Conservation (phyloP, 2,888 invertebrate species). For the Drosophila seclusa region DNA sequence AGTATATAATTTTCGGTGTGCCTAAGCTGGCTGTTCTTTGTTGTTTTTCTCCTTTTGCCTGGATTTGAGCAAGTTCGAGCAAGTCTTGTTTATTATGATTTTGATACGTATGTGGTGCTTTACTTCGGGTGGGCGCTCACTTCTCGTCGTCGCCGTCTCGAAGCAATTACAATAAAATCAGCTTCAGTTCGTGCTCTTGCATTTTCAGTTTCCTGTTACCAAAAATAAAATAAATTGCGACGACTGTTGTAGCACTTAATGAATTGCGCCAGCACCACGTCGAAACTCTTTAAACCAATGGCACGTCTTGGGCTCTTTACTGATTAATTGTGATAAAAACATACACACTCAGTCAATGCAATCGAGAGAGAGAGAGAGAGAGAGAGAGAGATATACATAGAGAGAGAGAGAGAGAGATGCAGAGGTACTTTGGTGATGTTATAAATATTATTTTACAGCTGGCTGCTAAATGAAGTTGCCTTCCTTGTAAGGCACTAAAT, state of each 20-base stretch:
- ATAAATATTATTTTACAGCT: constrained; percentile 49
- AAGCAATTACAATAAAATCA: constrained; percentile 68
- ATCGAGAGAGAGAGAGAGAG: background rate
- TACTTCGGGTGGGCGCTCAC: constrained; percentile 53
- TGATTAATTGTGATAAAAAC: constrained; percentile 62
- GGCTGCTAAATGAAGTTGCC: constrained; percentile 48
- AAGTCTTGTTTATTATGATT: constrained; percentile 60
- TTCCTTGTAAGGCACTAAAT: constrained; percentile 58
- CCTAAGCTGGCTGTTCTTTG: background rate
- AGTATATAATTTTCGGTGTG: background rate
- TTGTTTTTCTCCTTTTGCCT: constrained; percentile 1
- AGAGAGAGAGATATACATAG: background rate
- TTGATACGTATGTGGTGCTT: constrained; percentile 31
- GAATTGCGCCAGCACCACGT: constrained; percentile 58
- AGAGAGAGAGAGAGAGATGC: background rate
- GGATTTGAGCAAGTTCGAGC: constrained; percentile 22
- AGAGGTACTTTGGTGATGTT: constrained; percentile 28
- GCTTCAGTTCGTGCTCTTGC: constrained; percentile 59
- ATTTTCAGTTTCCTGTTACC: constrained; percentile 68
- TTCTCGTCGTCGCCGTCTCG: constrained; percentile 23
- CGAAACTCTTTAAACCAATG: constrained; percentile 49
- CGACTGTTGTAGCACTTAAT: constrained; percentile 60
- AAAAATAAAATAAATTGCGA: constrained; percentile 67
- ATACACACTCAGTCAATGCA: constrained; percentile 1
- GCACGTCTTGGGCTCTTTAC: constrained; percentile 59